Conservation (phyloP, 2,888 invertebrate species). For the Napeogenes sylphis region DNA sequence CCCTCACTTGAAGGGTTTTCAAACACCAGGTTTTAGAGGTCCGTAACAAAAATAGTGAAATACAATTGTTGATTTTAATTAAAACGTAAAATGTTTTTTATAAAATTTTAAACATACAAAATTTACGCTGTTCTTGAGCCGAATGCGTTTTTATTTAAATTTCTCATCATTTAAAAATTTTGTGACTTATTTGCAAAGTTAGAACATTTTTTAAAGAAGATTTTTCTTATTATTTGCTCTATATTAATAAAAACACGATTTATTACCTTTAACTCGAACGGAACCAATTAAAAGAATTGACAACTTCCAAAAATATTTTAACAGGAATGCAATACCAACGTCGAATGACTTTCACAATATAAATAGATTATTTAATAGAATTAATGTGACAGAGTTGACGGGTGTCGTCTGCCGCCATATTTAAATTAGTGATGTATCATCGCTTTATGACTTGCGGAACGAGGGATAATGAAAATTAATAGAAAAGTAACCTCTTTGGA, state of each 20-base stretch:
- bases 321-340: constrained; percentile 4
- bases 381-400: constrained; percentile 38
- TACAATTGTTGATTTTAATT: background rate
- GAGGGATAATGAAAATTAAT: constrained; percentile 10
- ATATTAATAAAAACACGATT: background rate
- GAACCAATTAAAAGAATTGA: constrained; percentile 2
- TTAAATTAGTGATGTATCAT: constrained; percentile 34
- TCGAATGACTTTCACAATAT: constrained; percentile 40
- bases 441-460: constrained; percentile 20
- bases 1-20: constrained; percentile 27
- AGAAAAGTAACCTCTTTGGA: constrained; percentile 30
- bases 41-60: background rate
- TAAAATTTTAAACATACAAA: too few relatives aligned
- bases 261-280: background rate
- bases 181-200: too few relatives aligned
- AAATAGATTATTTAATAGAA: constrained; percentile 50
- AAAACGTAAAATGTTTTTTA: too few relatives aligned
- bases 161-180: too few relatives aligned
- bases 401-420: constrained; percentile 43
- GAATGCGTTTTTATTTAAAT: too few relatives aligned
- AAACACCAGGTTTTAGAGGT: constrained; percentile 30
- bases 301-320: background rate
- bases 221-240: too few relatives aligned
- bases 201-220: too few relatives aligned
- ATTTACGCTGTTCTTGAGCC: too few relatives aligned